Base-by-base conservation (phyloP, 2,113 vertebrate species). In the Tachycineta bicolor region DNA sequence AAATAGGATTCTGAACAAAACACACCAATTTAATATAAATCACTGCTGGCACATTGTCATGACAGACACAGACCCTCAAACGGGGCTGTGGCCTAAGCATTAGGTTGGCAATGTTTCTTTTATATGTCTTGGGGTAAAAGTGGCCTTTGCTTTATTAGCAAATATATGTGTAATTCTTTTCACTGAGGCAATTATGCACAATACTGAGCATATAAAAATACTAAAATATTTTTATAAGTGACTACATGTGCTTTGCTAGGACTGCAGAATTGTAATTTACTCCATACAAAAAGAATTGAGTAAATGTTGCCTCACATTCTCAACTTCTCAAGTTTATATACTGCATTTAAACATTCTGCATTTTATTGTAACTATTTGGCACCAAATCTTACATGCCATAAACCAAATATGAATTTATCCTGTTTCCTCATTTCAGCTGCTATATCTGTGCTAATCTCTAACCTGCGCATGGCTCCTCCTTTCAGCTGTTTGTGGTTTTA, bases 351-450 rank as follows among this genome's bases (percentile, higher is more conserved):
- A 71, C 41, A 59, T 89, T 76, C 53, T 73, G 46, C 62, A 69
- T 85, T 94, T 96, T 95, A 83, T 39, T 94, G 53, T 20, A 87
- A 65, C 16, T 53, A 34, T 87, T 95, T 94, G 87, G 78, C 77
- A 85, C 19, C 31, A 55, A 79, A 73, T 50, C 74, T 85, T 59
- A 29, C 33, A 56, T 87, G 67, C 28, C 83, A 77, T 85, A 91
- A 82, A 69, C 67, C 12, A 87, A 93, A 82, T 77, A 73, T 46
- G n/a, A 87, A 82, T 19, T 93, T 92, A 41, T 0, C 7, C 28
- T 33, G 7, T 79, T 87, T 89, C 73, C 74, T 82, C 22, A 49
- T 64, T 89, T 84, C 58, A 94, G 34, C n/a, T 68, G 24, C 44
- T 85, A 10, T 49, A 44, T 79, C 53, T 93, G 46, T 77, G 39